Evolutionary conservation across 92 coral and sea anemone genomes (phyloP).

Genomic region (Zoanthus solanderi): DNA sequence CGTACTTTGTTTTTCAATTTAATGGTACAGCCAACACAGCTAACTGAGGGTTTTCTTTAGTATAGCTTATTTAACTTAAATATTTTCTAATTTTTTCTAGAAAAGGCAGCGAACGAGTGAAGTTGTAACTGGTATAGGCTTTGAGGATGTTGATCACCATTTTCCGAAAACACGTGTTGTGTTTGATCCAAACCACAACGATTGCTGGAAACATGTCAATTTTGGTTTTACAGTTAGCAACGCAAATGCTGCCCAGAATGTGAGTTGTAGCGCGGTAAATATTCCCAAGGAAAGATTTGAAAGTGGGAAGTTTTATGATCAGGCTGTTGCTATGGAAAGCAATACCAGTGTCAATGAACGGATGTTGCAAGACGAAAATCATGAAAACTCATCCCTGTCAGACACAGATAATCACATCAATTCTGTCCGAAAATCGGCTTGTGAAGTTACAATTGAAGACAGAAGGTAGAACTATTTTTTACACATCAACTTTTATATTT

Average conservation of each 20-base stretch:
- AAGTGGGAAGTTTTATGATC: neutral
- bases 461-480: slow-evolving; percentile 17
- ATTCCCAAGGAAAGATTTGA: neutral
- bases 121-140: neutral
- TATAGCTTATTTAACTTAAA: neutral
- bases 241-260: neutral
- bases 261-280: neutral
- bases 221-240: slow-evolving; percentile 4
- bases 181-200: neutral
- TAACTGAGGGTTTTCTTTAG: too few species aligned
- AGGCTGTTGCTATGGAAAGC: neutral
- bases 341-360: neutral
- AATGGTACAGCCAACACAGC: too few species aligned
- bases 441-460: slow-evolving; percentile 45
- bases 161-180: slow-evolving; percentile 21
- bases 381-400: neutral
- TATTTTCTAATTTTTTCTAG: slow-evolving; percentile 3
- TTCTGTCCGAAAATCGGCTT: slow-evolving; percentile 22
- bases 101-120: slow-evolving; percentile 28
- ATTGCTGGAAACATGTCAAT: neutral
- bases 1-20: too few species aligned
- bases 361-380: neutral
- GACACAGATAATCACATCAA: slow-evolving; percentile 25
- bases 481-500: neutral
- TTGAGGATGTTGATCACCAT: neutral